Base-by-base conservation (phyloP, 30 jellyfish, hydroid and myxozoan species). In the Chrysaora quinquecirrha region DNA sequence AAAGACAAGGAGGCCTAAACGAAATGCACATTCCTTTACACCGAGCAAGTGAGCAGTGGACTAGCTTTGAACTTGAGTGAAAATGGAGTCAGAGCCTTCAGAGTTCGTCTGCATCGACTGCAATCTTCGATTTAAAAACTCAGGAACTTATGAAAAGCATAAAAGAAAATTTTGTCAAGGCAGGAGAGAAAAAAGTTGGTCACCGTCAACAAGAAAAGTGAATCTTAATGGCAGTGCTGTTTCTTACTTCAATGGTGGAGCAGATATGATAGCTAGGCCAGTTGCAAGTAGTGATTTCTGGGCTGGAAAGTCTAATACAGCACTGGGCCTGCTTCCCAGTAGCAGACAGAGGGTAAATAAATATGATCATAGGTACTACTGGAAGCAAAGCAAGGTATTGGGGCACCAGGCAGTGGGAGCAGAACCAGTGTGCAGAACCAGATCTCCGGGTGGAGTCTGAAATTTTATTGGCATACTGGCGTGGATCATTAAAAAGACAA, bases 161-260 rank as follows among this genome's bases (percentile, higher is more conserved):
- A 86, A 76, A 63, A 63, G 86, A 27, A 86, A 86, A 71, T 86
- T 86, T 68, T 86, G 96, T 54, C 96, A 79, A 34, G 64, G 66
- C 30, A 65, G 27, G 14, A 32, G 60, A 22, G 19, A 27, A 30
- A n/a, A 61, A 27, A 70, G 65, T 0, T 70, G 82, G 82, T 34
- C 82, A 38, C 82, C 82, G 21, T 33, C 82, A 6, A 47, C n/a
- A 1, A 30, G 64, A 34, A 9, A 30, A 27, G 14, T 21, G 34
- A 14, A 6, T 38, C 6, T 3, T 14, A 3, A 38, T 38, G 14
- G 11, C 54, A 38, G 54, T 38, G 14, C 11, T 14, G 54, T 38
- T 38, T 38, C 6, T 38, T 14, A 38, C 54, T 38, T 3, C 14
- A 14, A 38, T 38, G 14, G 54, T 6, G 14, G 54, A 38, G 54